phyloP scores from a whole-genome alignment of 2,888 invertebrate genomes.

The Luperina nickerlii region DNA sequence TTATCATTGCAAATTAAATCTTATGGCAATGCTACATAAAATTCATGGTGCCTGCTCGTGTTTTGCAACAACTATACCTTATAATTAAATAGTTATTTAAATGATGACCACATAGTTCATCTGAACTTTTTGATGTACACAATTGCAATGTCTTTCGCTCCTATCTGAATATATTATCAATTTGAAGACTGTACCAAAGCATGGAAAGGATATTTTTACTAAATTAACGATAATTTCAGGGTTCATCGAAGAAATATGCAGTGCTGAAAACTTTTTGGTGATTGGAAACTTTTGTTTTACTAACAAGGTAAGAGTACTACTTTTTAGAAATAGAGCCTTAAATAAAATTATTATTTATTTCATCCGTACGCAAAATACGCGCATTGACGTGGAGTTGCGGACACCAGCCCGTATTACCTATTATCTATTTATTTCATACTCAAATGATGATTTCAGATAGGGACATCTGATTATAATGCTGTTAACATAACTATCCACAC shows the following conservation, averaged over 20 bases:
- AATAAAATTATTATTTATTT: background rate
- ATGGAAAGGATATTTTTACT: background rate
- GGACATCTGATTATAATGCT: slow-evolving; percentile 86
- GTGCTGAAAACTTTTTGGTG: background rate
- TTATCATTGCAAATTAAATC: background rate
- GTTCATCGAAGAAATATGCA: background rate
- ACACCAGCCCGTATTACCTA: no score
- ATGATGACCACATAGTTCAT: slow-evolving; percentile 41
- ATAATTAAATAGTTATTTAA: background rate
- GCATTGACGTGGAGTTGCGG: no score
- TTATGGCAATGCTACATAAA: background rate
- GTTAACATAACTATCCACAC: slow-evolving; percentile 81
- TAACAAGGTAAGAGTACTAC: slow-evolving; percentile 9
- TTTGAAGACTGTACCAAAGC: background rate
- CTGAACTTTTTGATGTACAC: slow-evolving; percentile 35
- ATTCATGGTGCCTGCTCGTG: background rate
- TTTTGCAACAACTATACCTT: background rate
- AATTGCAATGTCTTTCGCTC: slow-evolving; percentile 86
- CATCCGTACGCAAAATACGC: no score
- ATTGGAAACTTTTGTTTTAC: background rate
- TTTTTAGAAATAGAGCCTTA: background rate
- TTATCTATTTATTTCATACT: background rate
- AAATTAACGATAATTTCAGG: slow-evolving; percentile 18
- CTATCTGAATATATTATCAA: slow-evolving; percentile 84
- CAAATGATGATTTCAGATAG: slow-evolving; percentile 84